These are phyloP conservation scores for Takifugu flavidus DNA, from an alignment of 2,113 vertebrate genomes.

Conservation along the genomic window DNA sequence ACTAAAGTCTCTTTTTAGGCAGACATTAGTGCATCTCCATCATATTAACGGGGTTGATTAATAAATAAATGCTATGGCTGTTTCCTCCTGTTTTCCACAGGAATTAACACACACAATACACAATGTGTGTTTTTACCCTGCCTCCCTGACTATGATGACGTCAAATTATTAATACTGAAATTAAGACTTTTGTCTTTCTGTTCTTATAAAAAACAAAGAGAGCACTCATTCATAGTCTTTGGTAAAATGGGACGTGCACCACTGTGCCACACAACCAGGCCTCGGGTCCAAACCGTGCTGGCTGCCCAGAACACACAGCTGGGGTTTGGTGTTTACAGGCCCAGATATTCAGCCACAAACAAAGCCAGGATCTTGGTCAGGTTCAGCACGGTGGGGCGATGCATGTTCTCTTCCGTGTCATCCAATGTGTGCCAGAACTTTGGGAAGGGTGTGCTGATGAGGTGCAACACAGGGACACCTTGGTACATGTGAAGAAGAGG, in stretches of 20 bases:
- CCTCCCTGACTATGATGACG: conserved; percentile 7
- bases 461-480: conserved; percentile 85
- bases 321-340: conserved; percentile 60
- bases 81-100: conserved; percentile 16
- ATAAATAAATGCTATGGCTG: conserved; percentile 5
- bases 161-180: not conserved
- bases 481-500: not conserved
- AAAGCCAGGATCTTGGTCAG: conserved; percentile 80
- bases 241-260: conserved; percentile 2
- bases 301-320: not conserved
- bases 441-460: conserved; percentile 89
- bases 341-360: conserved; percentile 84
- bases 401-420: conserved; percentile 83
- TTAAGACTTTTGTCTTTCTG: conserved; percentile 3
- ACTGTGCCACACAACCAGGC: no score
- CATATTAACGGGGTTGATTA: not conserved
- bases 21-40: conserved; percentile 24
- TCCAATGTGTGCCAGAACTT: conserved; percentile 84
- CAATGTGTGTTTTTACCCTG: no score
- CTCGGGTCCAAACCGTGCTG: not conserved
- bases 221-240: conserved; percentile 23
- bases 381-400: conserved; percentile 82
- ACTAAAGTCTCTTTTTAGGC: conserved; percentile 11
- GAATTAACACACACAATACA: conserved; percentile 13
- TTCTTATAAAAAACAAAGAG: not conserved